phyloP scores from a whole-genome alignment of 2,113 vertebrate species.

The Mirounga angustirostris region DNA sequence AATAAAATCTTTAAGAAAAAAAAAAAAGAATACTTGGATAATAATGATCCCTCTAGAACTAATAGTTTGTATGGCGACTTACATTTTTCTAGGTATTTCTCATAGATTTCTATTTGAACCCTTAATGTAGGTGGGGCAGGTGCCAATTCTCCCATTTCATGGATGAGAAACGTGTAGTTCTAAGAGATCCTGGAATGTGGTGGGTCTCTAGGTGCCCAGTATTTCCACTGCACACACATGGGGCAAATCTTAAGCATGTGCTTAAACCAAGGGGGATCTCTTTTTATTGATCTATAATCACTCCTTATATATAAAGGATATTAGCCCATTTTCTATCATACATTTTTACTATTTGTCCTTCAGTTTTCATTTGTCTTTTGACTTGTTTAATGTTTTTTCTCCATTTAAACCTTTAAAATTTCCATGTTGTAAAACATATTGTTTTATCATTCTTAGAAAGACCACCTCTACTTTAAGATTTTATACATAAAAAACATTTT shows the following conservation, averaged over 20 bases:
- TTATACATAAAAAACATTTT: slow-evolving; percentile 39
- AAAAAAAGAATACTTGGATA: not conserved
- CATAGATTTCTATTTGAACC: not conserved
- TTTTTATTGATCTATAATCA: slow-evolving; percentile 10
- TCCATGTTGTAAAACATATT: not conserved
- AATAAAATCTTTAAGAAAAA: too few relatives aligned
- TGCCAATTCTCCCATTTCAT: not conserved
- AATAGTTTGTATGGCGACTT: not conserved
- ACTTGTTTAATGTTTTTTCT: not conserved
- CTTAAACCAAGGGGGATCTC: not conserved
- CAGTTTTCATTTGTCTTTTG: slow-evolving; percentile 35
- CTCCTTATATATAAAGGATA: not conserved
- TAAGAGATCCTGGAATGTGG: not conserved
- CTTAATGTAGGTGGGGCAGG: not conserved
- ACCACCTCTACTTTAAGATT: not conserved
- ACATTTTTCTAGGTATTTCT: not conserved
- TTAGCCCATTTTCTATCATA: not conserved
- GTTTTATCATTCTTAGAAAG: slow-evolving; percentile 37
- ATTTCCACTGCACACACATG: not conserved
- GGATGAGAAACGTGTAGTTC: not conserved
- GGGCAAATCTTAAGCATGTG: not conserved
- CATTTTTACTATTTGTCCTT: not conserved
- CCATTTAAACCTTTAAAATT: not conserved
- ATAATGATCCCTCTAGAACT: not conserved
- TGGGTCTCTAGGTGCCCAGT: not conserved